A percentile compares a stretch with the other conserved stretches of the same genome.
Conservation (phyloP, 2,797 vertebrate genomes). For the Prunella strophiata region DNA sequence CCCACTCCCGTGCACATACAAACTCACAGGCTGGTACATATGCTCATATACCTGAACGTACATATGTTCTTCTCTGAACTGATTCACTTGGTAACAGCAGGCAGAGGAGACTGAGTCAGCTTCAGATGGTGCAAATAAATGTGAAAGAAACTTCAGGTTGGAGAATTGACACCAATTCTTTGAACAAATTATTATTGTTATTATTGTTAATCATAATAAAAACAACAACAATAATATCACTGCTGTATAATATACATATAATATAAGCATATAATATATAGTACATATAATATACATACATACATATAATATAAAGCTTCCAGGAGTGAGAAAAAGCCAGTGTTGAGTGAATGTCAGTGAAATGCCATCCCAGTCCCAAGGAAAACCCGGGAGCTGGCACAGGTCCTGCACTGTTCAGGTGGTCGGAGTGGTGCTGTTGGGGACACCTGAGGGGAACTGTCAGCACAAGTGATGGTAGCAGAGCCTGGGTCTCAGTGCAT, state of each 20-base stretch:
- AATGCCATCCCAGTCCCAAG: not conserved
- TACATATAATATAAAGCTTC: not conserved
- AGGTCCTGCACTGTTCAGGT: not conserved
- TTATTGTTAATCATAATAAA: not conserved
- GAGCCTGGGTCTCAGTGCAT: not conserved
- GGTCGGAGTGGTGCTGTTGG: not conserved
- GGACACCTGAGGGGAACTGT: not conserved
- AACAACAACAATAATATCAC: no score
- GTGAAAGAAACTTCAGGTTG: not conserved
- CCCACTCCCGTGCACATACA: fast-evolving
- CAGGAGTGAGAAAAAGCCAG: not conserved
- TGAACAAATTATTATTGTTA: not conserved
- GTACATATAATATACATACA: no score
- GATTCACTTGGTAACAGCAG: not conserved
- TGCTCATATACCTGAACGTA: not conserved
- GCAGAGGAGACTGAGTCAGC: not conserved
- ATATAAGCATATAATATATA: no score
- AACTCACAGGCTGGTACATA: not conserved
- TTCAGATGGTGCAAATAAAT: not conserved
- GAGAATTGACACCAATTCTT: not conserved
- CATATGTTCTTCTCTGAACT: not conserved
- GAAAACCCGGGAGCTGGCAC: not conserved
- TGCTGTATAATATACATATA: not conserved
- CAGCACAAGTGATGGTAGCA: not conserved
- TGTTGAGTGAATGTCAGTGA: not conserved